phyloP scores from a whole-genome alignment of 2,888 invertebrate species.

The Cerceris ruficornis region DNA sequence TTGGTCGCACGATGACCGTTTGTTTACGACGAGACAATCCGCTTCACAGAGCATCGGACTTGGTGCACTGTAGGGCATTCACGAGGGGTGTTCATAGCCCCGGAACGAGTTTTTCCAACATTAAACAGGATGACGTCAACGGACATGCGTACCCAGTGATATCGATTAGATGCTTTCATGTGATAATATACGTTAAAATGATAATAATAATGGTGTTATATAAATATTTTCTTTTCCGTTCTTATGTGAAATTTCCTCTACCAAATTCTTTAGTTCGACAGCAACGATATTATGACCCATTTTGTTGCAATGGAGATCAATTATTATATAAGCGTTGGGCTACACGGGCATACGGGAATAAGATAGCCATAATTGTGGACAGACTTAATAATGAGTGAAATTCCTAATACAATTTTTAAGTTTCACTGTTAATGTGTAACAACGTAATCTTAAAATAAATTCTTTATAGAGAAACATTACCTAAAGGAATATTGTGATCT shows the following conservation, averaged over 20 bases:
- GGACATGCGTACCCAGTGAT: conserved; percentile 44
- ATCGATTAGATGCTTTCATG: conserved; percentile 49
- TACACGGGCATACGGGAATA: neutral
- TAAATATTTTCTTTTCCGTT: too few species aligned
- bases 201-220: conserved; percentile 6
- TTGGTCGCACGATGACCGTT: conserved; percentile 31
- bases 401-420: too few species aligned
- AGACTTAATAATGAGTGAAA: too few species aligned
- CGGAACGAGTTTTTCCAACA: conserved; percentile 62
- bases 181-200: conserved; percentile 16
- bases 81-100: conserved; percentile 56
- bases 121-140: conserved; percentile 62
- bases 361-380: neutral
- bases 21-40: conserved; percentile 37
- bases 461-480: too few species aligned
- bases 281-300: too few species aligned
- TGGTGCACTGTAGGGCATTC: conserved; percentile 37
- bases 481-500: too few species aligned
- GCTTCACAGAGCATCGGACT: conserved; percentile 28
- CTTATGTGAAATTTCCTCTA: too few species aligned
- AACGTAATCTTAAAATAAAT: too few species aligned
- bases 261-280: too few species aligned
- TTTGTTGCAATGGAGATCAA: too few species aligned
- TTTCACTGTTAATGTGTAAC: too few species aligned
- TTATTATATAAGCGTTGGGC: too few species aligned